A percentile compares a stretch with the other conserved stretches of the same genome.
Conservation (phyloP, 2,113 vertebrate species). For the Dipodomys stephensi region DNA sequence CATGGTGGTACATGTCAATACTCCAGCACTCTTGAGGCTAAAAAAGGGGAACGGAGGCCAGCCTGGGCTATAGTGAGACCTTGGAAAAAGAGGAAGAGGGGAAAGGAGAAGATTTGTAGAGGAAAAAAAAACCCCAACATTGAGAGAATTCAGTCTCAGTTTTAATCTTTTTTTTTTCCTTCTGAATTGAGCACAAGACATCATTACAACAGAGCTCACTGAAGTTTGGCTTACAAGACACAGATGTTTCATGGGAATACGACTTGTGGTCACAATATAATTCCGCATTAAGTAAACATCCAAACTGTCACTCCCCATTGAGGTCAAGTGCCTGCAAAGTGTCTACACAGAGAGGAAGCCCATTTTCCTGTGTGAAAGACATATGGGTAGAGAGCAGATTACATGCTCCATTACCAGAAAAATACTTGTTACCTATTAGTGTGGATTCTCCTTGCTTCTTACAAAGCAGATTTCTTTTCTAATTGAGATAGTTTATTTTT, state of each 20-base stretch:
- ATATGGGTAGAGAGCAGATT: too few relatives aligned
- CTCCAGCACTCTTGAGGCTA: too few relatives aligned
- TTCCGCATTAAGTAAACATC: conserved; percentile 44
- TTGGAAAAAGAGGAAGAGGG: too few relatives aligned
- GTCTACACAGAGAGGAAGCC: background rate
- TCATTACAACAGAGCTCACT: conserved; percentile 10
- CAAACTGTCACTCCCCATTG: conserved; percentile 13
- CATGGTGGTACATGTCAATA: too few relatives aligned
- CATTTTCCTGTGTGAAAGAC: background rate
- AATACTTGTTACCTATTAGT: background rate
- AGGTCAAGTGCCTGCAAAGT: conserved; percentile 33
- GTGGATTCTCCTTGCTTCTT: background rate
- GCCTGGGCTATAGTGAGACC: too few relatives aligned
- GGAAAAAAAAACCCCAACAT: conserved; percentile 31
- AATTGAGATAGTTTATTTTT: background rate
- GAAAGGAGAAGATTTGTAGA: background rate
- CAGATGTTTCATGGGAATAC: background rate
- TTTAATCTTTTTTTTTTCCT: conserved; percentile 22
- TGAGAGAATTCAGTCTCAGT: background rate
- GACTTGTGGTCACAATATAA: background rate
- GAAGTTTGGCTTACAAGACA: background rate
- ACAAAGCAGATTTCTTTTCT: background rate
- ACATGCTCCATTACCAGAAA: background rate
- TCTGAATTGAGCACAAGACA: background rate
- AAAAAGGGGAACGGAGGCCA: too few relatives aligned